These are phyloP conservation scores for Drosophila meridionalis DNA, from an alignment of 2,888 invertebrate species.

Conservation along the genomic window DNA sequence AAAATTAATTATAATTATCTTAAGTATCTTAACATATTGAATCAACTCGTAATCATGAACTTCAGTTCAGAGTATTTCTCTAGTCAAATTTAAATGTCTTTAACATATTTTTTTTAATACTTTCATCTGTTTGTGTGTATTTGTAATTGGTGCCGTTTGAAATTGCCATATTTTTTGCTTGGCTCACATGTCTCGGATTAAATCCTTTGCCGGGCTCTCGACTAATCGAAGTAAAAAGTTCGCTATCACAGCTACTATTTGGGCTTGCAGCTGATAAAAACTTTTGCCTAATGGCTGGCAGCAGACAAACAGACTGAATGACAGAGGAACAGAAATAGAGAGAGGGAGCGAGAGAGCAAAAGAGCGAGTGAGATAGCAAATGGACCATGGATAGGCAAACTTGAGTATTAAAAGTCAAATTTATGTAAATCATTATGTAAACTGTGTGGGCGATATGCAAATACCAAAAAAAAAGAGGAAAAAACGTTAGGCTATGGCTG, in stretches of 20 bases:
- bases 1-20: no score
- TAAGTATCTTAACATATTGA: no score
- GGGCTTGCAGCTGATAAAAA: slow-evolving; percentile 55
- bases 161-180: slow-evolving; percentile 31
- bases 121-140: not conserved
- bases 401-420: slow-evolving; percentile 74
- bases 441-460: slow-evolving; percentile 52
- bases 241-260: slow-evolving; percentile 16
- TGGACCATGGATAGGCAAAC: slow-evolving; percentile 45
- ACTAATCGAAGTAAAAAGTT: slow-evolving; percentile 63
- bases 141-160: slow-evolving; percentile 24
- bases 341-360: not conserved
- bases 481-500: slow-evolving; percentile 4
- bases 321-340: slow-evolving; percentile 1
- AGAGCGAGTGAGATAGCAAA: not conserved
- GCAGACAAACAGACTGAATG: slow-evolving; percentile 9
- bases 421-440: slow-evolving; percentile 72
- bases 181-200: slow-evolving; percentile 32
- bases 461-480: slow-evolving; percentile 18
- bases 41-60: no score
- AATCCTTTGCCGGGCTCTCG: slow-evolving; percentile 51
- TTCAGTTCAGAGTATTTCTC: no score
- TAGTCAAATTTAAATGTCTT: not conserved
- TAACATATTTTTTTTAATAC: not conserved
- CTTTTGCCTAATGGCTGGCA: slow-evolving; percentile 54